Evolutionary conservation across 2,113 vertebrate genomes (phyloP).

Genomic region (Tringa solitaria): DNA sequence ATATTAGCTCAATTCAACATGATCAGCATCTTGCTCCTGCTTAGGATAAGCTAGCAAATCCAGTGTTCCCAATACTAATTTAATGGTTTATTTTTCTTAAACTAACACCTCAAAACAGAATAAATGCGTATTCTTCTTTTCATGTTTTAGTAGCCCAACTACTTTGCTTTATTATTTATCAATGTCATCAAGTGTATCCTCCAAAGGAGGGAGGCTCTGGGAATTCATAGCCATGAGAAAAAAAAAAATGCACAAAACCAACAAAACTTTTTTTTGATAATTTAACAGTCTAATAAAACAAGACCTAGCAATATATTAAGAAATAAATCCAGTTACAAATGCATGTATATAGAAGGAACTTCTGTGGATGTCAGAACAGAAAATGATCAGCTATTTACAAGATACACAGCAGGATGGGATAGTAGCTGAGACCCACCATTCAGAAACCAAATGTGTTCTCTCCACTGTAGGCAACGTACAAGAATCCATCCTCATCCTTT

Average conservation of each 20-base stretch:
- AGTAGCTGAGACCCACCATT: slow-evolving; percentile 64
- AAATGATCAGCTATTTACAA: slow-evolving; percentile 77
- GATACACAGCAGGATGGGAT: slow-evolving; percentile 69
- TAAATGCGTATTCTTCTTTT: slow-evolving; percentile 52
- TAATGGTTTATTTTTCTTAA: slow-evolving; percentile 65
- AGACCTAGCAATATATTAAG: slow-evolving; percentile 78
- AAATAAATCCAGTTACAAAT: slow-evolving; percentile 80
- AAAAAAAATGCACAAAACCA: slow-evolving; percentile 63
- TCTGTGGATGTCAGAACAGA: slow-evolving; percentile 61
- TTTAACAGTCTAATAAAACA: slow-evolving; percentile 77
- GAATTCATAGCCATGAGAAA: slow-evolving; percentile 67
- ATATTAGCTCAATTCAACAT: slow-evolving; percentile 67
- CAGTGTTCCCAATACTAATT: slow-evolving; percentile 67
- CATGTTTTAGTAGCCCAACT: slow-evolving; percentile 78
- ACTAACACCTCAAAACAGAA: slow-evolving; percentile 67
- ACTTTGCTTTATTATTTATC: slow-evolving; percentile 75
- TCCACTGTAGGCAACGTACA: slow-evolving; percentile 97
- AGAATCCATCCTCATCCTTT: slow-evolving; percentile 96
- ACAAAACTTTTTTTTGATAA: slow-evolving; percentile 70
- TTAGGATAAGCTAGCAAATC: slow-evolving; percentile 66
- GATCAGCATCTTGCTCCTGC: slow-evolving; percentile 59
- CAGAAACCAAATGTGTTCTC: slow-evolving; percentile 94
- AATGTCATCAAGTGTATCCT: slow-evolving; percentile 53
- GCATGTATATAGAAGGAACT: slow-evolving; percentile 66
- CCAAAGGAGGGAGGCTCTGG: slow-evolving; percentile 58